Percentiles rank a stretch among this genome's conserved stretches.
phyloP scores from a whole-genome alignment of 2,888 invertebrate genomes.

The Coelopa pilipes region DNA sequence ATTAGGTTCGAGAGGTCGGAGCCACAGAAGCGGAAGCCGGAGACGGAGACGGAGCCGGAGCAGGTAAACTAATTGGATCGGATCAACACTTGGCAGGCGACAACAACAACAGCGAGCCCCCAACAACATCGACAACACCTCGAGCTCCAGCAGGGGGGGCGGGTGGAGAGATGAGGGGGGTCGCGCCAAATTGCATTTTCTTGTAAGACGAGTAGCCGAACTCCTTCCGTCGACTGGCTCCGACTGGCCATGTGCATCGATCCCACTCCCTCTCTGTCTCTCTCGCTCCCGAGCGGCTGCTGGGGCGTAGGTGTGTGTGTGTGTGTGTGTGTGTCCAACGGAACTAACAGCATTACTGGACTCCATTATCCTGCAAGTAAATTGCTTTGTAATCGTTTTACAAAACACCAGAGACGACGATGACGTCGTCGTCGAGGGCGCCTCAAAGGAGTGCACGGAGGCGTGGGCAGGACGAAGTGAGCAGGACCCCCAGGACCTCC shows the following conservation, averaged over 20 bases:
- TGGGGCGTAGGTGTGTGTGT: background rate
- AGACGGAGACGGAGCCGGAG: background rate
- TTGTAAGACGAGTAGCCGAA: conserved; percentile 41
- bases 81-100: conserved; percentile 8
- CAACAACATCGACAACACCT: too few relatives aligned
- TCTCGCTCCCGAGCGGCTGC: too few relatives aligned
- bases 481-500: background rate
- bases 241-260: too few relatives aligned
- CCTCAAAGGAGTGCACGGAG: too few relatives aligned
- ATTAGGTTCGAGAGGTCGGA: conserved; percentile 5
- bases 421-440: background rate
- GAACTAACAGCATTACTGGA: conserved; percentile 39
- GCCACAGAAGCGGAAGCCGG: background rate
- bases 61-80: conserved; percentile 7
- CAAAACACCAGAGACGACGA: conserved; percentile 46
- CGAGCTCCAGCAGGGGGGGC: too few relatives aligned
- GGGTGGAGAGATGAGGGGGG: background rate
- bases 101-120: background rate
- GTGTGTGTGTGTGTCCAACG: conserved; percentile 3
- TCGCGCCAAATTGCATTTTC: conserved; percentile 47
- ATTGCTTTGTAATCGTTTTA: conserved; percentile 55
- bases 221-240: background rate
- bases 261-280: too few relatives aligned
- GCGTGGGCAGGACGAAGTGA: background rate
- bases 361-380: conserved; percentile 47